Evolutionary conservation across 2,797 vertebrate genomes (phyloP), one percentile per base, ranked within the genome.

Genomic region (Neostethus bicornis): DNA sequence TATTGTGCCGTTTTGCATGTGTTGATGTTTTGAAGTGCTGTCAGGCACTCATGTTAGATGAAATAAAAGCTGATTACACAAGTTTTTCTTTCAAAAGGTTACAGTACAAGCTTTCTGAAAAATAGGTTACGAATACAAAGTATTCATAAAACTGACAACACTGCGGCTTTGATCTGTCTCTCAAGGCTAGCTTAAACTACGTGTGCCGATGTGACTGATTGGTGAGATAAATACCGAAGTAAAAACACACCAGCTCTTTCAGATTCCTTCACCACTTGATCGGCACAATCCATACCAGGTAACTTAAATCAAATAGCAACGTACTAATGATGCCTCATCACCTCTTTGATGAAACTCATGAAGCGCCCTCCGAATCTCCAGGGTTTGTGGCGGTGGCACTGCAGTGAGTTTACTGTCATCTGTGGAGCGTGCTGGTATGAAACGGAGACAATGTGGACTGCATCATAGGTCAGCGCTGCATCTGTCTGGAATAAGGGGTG

Each of bases 321-420:
- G 59, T 44, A 61, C 45, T 49, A 75, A 77, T 74, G 56, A 74
- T 70, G 65, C 47, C 10, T 49, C 64, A 46, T 90, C 90, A 99
- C 97, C 96, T 99, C 96, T 86, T 99, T 99, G 78, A 99, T 99
- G 88, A 97, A 96, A 67, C 93, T 96, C 96, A 99, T 99, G 87
- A 99, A 99, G 85, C 96, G 96, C 0, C 94, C 95, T 0, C 97
- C 97, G 1, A 99, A 99, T 79, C 97, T 92, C 97, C 97, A 99
- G 72, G 97, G 97, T 71, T 99, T 99, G 90, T 99, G 97, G 14
- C 97, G 93, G 54, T 98, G 96, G 83, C 97, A 99, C 87, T 99
- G 97, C 86, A 99, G 90, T 2, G 97, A 98, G 90, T 99, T 99
- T 12, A 99, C 97, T 0, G 96, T 99, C 97, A 99, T 99, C 91